These are phyloP conservation scores for Sebastes schlegelii DNA, from an alignment of 2,113 vertebrate genomes.

Conservation along the genomic window DNA sequence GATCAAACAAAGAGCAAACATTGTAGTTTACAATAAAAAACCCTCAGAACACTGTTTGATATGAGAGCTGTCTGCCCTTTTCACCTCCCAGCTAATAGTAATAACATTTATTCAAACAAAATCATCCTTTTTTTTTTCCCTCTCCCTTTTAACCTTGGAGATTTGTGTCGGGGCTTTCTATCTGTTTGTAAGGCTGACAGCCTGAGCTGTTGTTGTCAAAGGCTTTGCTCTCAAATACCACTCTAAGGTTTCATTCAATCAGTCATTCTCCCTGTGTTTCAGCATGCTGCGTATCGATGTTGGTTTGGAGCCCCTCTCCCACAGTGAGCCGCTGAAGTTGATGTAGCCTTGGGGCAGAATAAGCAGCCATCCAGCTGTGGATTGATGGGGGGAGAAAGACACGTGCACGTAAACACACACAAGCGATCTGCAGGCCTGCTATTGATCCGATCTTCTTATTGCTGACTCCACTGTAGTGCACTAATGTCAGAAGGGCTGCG, in stretches of 20 bases:
- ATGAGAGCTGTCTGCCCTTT: constrained; percentile 31
- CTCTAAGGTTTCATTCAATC: constrained; percentile 76
- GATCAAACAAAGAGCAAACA: neutral
- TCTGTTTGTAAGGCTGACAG: constrained; percentile 47
- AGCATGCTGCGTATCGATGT: constrained; percentile 67
- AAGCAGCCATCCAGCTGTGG: constrained; percentile 63
- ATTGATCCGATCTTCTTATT: constrained; percentile 62
- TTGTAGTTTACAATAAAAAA: constrained; percentile 36
- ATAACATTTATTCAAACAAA: constrained; percentile 60
- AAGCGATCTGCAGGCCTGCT: constrained; percentile 15
- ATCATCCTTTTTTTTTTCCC: neutral
- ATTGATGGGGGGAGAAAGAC: constrained; percentile 57
- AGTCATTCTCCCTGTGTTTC: constrained; percentile 67
- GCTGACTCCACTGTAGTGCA: constrained; percentile 50
- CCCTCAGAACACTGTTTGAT: constrained; percentile 41
- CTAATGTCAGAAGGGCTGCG: constrained; percentile 39
- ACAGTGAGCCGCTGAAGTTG: constrained; percentile 53
- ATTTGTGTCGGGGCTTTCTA: constrained; percentile 50
- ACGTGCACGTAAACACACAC: constrained; percentile 35
- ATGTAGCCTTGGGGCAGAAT: constrained; percentile 63
- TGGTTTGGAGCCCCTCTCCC: constrained; percentile 60
- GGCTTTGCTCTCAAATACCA: constrained; percentile 68
- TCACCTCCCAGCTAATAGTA: constrained; percentile 52
- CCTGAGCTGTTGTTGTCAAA: constrained; percentile 63
- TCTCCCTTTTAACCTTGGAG: constrained; percentile 46